Base-by-base conservation (phyloP, 1,140 invertebrate genomes). In the Coenobita brevimanus region DNA sequence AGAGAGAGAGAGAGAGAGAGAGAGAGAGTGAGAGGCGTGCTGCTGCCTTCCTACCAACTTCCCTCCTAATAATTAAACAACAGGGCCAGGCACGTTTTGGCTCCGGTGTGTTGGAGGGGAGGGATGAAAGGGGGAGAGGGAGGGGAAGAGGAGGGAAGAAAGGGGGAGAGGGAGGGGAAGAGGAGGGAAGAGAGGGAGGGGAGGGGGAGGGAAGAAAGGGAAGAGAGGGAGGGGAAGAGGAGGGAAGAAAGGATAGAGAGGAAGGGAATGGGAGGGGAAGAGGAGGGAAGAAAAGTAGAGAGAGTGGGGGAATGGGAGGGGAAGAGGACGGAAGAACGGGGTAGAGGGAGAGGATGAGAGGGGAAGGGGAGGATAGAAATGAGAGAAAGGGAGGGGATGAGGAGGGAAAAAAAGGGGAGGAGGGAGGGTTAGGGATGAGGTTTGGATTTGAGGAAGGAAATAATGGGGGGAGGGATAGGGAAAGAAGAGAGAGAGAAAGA, bases 1-100 rank as follows among this genome's bases (percentile, higher is more conserved):
- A 54, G 75, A 41, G 75, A 78, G 75, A 78, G 75, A 78, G 75
- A 78, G 75, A 41, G 36, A 76, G 73, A 76, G 36, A 76, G 73
- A 76, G n/a, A 71, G n/a, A 33, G 71, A 75, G 38, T 38, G 27
- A 8, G 33, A n/a, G 38, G 27, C 62, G 24, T 67, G 62, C 62
- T 33, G 36, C 36, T 67, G 62, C 36, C 43, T 46, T n/a, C 21
- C 73, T 46, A 8, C 38, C 38, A 24, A 8, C 21, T n/a, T 43
- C 24, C 3, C 64, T 30, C 64, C 50, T 21, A 24, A 24, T 0
- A 67, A 67, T 67, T 67, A 24, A n/a, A 67, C 36, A 67, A 30
- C 13, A 13, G 13, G 36, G 36, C n/a, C 13, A 67, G 2, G 13
- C 27, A 67, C n/a, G n/a, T 67, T 8, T 67, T 1, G 36, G 27